Percentiles rank a stretch among this genome's conserved stretches.
Evolutionary conservation across 2,888 invertebrate genomes (phyloP).

Genomic region (Eubasilissa splendida): DNA sequence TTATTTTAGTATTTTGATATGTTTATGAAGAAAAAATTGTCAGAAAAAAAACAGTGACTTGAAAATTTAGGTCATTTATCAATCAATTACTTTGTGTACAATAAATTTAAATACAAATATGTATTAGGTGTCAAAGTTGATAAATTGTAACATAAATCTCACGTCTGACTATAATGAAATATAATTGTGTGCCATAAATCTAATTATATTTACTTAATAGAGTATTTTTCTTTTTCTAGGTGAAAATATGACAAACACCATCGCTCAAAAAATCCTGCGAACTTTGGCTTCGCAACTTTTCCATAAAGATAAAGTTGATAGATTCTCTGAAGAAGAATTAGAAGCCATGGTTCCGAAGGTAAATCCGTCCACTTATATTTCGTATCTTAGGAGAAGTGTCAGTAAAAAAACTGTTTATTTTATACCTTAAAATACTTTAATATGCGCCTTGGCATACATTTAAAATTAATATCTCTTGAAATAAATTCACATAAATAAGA

Average conservation of each 20-base stretch:
- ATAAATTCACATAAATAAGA: slow-evolving; percentile 25
- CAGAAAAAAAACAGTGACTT: too few species aligned
- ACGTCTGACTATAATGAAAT: too few species aligned
- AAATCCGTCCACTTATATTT: neutral
- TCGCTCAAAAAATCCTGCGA: slow-evolving; percentile 4
- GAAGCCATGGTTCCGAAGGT: slow-evolving; percentile 25
- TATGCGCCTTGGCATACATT: slow-evolving; percentile 13
- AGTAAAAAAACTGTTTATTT: neutral
- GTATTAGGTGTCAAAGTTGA: too few species aligned
- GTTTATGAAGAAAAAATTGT: too few species aligned
- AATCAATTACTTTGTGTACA: too few species aligned
- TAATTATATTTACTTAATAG: too few species aligned
- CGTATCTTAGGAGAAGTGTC: neutral
- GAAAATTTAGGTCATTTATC: too few species aligned
- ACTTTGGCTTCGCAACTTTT: slow-evolving; percentile 58
- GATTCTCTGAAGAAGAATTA: slow-evolving; percentile 22
- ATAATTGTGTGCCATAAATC: too few species aligned
- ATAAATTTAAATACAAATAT: too few species aligned
- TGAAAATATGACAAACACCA: slow-evolving; percentile 24
- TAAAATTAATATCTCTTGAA: slow-evolving; percentile 16
- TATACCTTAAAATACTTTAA: slow-evolving; percentile 28
- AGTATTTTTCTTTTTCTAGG: slow-evolving; percentile 19
- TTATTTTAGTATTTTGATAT: too few species aligned
- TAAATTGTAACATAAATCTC: too few species aligned
- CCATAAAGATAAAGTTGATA: slow-evolving; percentile 60